Conservation (phyloP, 2,797 vertebrate genomes). For the Nannoperca obscura region DNA sequence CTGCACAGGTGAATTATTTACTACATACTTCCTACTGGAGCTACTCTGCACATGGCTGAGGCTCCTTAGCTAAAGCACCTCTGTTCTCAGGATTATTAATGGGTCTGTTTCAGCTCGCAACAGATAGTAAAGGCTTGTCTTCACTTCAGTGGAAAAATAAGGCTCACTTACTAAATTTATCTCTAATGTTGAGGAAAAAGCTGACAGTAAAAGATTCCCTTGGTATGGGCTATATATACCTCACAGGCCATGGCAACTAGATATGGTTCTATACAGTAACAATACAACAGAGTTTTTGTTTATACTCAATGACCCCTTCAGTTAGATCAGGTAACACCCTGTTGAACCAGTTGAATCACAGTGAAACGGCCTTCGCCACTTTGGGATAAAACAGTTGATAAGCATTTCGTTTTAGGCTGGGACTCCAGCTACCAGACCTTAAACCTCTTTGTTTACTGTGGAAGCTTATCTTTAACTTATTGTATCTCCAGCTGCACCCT, state of each 20-base stretch:
- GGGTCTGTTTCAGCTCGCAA: constrained; percentile 42
- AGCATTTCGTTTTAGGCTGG: constrained; percentile 36
- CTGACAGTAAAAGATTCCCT: constrained; percentile 64
- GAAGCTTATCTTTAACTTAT: constrained; percentile 51
- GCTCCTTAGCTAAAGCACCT: constrained; percentile 5
- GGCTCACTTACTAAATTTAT: constrained; percentile 59
- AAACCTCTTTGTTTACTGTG: constrained; percentile 55
- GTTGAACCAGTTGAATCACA: constrained; percentile 33
- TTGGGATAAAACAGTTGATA: constrained; percentile 54
- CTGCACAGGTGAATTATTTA: constrained; percentile 81
- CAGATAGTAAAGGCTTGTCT: constrained; percentile 37
- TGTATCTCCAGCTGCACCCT: constrained; percentile 48
- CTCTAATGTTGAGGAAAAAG: constrained; percentile 74
- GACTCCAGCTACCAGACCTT: constrained; percentile 45
- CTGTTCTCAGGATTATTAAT: constrained; percentile 41
- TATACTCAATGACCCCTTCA: constrained; percentile 23
- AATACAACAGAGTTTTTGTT: constrained; percentile 23
- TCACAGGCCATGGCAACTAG: constrained; percentile 43
- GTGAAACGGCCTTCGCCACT: constrained; percentile 31
- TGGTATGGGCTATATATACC: constrained; percentile 44
- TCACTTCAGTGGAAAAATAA: constrained; percentile 61
- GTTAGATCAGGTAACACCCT: constrained; percentile 43
- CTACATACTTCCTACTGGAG: constrained; percentile 38
- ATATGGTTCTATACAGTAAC: constrained; percentile 54
- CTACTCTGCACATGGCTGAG: constrained; percentile 31